Evolutionary conservation across 1,140 invertebrate genomes (phyloP).

Genomic region (Nylanderia fulva): DNA sequence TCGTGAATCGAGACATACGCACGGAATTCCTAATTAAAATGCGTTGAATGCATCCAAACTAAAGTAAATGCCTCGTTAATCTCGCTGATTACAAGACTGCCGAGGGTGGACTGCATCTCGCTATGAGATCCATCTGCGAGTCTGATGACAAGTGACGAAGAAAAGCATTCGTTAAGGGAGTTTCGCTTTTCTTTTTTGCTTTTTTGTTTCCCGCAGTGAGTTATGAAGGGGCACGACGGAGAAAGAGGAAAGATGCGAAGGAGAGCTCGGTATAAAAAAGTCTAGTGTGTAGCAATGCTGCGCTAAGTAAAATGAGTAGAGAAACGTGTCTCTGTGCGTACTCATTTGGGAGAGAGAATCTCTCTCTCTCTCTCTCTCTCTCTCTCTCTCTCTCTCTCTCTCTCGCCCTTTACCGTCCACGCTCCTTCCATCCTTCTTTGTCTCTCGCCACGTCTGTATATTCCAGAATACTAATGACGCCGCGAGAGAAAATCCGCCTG

Average conservation of each 20-base stretch:
- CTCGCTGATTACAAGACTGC: slow-evolving; percentile 64
- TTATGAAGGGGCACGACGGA: slow-evolving; percentile 25
- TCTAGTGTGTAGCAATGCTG: not conserved
- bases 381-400: not conserved
- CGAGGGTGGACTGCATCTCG: not conserved
- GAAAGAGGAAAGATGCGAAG: not conserved
- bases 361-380: slow-evolving; percentile 4
- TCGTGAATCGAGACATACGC: not conserved
- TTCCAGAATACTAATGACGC: slow-evolving; percentile 67
- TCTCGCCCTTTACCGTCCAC: not conserved
- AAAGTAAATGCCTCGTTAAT: slow-evolving; percentile 70
- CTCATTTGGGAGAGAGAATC: slow-evolving; percentile 65
- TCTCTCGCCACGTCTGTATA: slow-evolving; percentile 50
- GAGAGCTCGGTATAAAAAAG: not conserved
- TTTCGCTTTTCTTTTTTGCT: slow-evolving; percentile 48
- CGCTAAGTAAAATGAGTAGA: slow-evolving; percentile 68
- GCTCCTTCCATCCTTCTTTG: slow-evolving; percentile 49
- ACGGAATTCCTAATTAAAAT: slow-evolving; percentile 56
- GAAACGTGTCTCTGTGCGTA: slow-evolving; percentile 73
- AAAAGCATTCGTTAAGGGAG: slow-evolving; percentile 71
- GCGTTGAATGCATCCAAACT: slow-evolving; percentile 35
- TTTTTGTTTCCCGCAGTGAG: slow-evolving; percentile 26
- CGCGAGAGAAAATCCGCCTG: slow-evolving; percentile 61
- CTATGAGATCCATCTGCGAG: slow-evolving; percentile 1
- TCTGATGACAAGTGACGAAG: slow-evolving; percentile 64